Evolutionary conservation across 2,113 vertebrate species (phyloP).

Genomic region (Dasyurus viverrinus): DNA sequence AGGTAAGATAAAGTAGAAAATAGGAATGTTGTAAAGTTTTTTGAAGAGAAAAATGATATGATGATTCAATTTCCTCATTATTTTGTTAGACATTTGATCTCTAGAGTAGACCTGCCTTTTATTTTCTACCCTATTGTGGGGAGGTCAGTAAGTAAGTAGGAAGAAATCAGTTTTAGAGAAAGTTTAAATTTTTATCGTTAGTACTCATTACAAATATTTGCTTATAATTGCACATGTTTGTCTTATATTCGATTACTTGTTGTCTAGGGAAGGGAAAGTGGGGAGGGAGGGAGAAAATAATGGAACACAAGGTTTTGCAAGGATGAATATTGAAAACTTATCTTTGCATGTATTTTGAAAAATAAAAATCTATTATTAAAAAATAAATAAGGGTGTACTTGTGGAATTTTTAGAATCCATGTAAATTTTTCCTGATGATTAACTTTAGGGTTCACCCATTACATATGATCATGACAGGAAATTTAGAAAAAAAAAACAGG

Average conservation of each 20-base stretch:
- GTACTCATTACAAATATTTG: neutral
- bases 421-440: neutral
- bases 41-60: neutral
- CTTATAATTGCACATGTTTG: neutral
- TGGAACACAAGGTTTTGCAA: too few relatives aligned
- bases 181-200: conserved; percentile 9
- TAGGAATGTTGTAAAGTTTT: neutral
- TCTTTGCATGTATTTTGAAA: too few relatives aligned
- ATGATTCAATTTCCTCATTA: neutral
- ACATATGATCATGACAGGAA: conserved; percentile 35
- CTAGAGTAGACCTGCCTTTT: neutral
- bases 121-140: neutral
- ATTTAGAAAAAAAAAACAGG: conserved; percentile 11
- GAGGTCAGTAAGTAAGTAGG: neutral
- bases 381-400: too few relatives aligned
- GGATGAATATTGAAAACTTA: too few relatives aligned
- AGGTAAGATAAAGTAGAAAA: conserved; percentile 14
- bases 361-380: too few relatives aligned
- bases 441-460: conserved; percentile 13
- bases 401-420: neutral
- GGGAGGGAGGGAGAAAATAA: too few relatives aligned
- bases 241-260: too few relatives aligned
- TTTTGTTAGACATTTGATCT: neutral
- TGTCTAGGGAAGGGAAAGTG: too few relatives aligned
- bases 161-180: neutral